These are phyloP conservation scores for Gymnobelideus leadbeateri DNA, from an alignment of 2,113 vertebrate species.

Conservation along the genomic window DNA sequence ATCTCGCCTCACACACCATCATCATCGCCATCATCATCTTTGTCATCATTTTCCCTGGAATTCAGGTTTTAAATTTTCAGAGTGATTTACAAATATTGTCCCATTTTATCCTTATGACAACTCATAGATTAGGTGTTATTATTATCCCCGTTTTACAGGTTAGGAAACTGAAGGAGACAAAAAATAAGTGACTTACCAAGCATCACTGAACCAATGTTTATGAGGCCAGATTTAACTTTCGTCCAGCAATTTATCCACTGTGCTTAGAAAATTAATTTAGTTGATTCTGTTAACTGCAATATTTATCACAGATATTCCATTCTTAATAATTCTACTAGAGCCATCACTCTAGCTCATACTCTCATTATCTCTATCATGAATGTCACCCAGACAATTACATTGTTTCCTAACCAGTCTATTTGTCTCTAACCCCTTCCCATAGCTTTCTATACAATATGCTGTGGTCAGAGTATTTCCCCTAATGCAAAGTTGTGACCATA, in stretches of 20 bases:
- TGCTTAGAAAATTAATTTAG: not conserved
- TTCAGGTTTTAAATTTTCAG: too few relatives aligned
- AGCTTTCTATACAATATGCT: not conserved
- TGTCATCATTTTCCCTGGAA: too few relatives aligned
- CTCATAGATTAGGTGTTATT: too few relatives aligned
- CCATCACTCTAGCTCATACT: not conserved
- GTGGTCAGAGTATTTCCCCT: not conserved
- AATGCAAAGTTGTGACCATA: not conserved
- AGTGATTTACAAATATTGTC: too few relatives aligned
- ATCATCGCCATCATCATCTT: too few relatives aligned
- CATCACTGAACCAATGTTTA: not conserved
- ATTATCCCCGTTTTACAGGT: too few relatives aligned
- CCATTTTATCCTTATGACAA: too few relatives aligned
- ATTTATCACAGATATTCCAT: not conserved
- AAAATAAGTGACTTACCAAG: too few relatives aligned
- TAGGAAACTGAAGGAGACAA: too few relatives aligned
- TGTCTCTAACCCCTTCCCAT: not conserved
- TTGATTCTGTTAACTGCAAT: not conserved
- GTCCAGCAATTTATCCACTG: not conserved
- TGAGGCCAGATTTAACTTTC: not conserved
- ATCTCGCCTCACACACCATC: too few relatives aligned
- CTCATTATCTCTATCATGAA: not conserved
- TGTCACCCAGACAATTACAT: not conserved
- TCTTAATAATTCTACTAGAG: not conserved
- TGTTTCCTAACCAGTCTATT: not conserved